Percentiles rank a stretch among this genome's conserved stretches.
Evolutionary conservation across 2,797 vertebrate genomes (phyloP).

Genomic region (Megaceryle alcyon): DNA sequence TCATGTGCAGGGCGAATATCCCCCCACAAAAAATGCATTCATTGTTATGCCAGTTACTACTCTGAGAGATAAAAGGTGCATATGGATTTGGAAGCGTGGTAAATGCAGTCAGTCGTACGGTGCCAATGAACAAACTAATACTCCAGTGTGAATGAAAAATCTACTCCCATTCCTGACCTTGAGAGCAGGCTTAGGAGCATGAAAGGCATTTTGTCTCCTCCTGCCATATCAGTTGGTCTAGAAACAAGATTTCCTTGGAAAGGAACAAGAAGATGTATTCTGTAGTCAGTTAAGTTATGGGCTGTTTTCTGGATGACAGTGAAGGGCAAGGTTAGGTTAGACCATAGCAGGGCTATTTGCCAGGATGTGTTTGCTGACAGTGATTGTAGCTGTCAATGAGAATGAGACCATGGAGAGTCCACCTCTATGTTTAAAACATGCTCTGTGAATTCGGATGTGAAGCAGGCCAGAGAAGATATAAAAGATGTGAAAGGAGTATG

Average conservation of each 20-base stretch:
- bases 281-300: neutral
- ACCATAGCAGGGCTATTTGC: neutral
- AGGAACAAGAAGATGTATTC: neutral
- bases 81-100: neutral
- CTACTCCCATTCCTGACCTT: neutral
- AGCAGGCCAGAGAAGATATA: neutral
- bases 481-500: neutral
- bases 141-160: neutral
- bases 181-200: neutral
- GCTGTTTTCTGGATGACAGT: neutral
- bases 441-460: neutral
- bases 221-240: neutral
- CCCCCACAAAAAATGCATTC: neutral
- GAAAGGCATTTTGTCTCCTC: neutral
- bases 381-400: neutral
- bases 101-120: neutral
- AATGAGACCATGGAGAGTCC: neutral
- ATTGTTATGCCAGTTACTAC: neutral
- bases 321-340: conserved; percentile 1
- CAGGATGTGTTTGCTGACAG: neutral
- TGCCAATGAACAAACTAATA: neutral
- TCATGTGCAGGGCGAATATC: neutral
- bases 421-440: neutral
- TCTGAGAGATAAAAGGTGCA: neutral
- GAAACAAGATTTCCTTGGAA: neutral